Evolutionary conservation across 2,113 vertebrate genomes (phyloP).

Genomic region (Zosterops japonicus): DNA sequence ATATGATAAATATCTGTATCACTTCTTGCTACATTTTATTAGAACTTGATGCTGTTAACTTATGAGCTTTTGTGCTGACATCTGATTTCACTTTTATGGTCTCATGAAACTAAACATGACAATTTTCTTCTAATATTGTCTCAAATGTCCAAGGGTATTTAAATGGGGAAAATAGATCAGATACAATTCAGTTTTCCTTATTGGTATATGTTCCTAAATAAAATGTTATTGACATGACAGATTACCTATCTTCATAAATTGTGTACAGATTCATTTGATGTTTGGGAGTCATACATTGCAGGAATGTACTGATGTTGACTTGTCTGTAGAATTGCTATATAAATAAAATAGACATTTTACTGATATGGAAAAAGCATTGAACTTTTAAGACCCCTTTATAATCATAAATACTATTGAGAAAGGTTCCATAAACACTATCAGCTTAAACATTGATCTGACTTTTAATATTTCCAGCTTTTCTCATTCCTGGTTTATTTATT

Average conservation of each 20-base stretch:
- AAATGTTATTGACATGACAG: background rate
- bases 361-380: background rate
- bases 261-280: background rate
- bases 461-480: background rate
- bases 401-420: background rate
- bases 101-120: constrained; percentile 37
- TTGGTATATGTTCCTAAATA: background rate
- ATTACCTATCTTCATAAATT: background rate
- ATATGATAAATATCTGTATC: constrained; percentile 20
- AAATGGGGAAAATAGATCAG: background rate
- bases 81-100: constrained; percentile 38
- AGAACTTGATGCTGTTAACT: constrained; percentile 4
- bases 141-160: constrained; percentile 12
- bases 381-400: background rate
- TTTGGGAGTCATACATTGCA: background rate
- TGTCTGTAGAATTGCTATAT: background rate
- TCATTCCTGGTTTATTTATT: background rate
- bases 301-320: background rate
- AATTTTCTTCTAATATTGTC: constrained; percentile 33
- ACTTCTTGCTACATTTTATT: constrained; percentile 15
- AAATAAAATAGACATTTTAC: background rate
- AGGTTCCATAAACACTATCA: background rate
- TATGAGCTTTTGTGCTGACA: background rate
- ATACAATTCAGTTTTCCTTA: background rate
- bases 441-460: background rate